Conservation (phyloP, 2,888 invertebrate genomes). For the Athetis lepigone region DNA sequence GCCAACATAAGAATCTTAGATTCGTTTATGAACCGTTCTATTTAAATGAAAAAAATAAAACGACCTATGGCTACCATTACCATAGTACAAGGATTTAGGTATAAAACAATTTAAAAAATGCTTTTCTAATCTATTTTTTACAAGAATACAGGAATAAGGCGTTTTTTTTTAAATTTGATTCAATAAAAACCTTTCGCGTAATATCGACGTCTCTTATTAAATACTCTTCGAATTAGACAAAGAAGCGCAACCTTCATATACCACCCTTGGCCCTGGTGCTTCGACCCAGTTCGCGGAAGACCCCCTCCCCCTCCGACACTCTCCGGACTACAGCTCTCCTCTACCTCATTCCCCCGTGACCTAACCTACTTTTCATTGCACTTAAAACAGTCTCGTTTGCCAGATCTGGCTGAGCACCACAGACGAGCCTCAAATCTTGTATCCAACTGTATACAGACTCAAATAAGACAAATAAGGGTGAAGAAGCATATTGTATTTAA, state of each 20-base stretch:
- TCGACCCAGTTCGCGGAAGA: constrained; percentile 82
- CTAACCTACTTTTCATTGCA: constrained; percentile 87
- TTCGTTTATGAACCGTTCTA: constrained; percentile 1
- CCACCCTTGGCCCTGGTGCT: constrained; percentile 89
- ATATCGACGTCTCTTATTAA: constrained; percentile 22
- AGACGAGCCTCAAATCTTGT: constrained; percentile 43
- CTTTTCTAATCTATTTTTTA: not conserved
- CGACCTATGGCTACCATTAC: not conserved
- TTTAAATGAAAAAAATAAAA: constrained; percentile 1
- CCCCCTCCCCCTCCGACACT: constrained; percentile 58
- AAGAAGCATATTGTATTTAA: too few relatives aligned
- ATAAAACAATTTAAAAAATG: too few relatives aligned
- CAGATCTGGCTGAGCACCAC: constrained; percentile 67
- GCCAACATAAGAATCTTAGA: constrained; percentile 31
- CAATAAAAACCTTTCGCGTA: not conserved
- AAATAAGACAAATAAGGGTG: constrained; percentile 1
- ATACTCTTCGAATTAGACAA: constrained; percentile 74
- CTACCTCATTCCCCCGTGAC: constrained; percentile 75
- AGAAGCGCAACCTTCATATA: constrained; percentile 84
- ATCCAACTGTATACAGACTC: not conserved
- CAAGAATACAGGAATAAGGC: not conserved
- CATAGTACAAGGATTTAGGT: not conserved
- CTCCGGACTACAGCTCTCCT: constrained; percentile 47
- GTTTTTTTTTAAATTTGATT: not conserved
- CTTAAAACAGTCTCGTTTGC: constrained; percentile 78